Percentiles rank a stretch among this genome's conserved stretches.
Conservation (phyloP, 2,113 vertebrate species). For the Struthio camelus region DNA sequence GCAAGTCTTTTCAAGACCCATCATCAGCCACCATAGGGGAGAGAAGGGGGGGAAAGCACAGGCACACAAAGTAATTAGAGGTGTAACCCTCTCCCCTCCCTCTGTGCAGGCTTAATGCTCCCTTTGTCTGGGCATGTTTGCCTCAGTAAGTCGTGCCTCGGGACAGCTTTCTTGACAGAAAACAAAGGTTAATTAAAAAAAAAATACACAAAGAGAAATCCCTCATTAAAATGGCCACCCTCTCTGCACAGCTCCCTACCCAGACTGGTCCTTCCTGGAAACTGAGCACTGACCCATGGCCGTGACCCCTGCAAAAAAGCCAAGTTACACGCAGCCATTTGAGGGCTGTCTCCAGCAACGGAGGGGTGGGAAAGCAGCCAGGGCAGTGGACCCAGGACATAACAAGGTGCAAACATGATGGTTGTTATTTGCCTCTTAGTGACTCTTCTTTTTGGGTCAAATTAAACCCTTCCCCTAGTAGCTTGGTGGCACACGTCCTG, state of each 20-base stretch:
- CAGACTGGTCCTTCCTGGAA: background rate
- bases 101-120: slow-evolving; percentile 52
- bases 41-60: background rate
- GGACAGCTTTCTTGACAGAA: slow-evolving; percentile 59
- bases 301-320: background rate
- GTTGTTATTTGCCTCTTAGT: background rate
- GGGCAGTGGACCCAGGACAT: background rate
- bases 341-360: background rate
- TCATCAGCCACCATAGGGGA: slow-evolving; percentile 57
- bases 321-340: background rate
- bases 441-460: background rate
- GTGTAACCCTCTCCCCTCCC: slow-evolving; percentile 65
- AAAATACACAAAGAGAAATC: background rate
- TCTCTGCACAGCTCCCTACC: background rate
- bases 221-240: slow-evolving; percentile 49
- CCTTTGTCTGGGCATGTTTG: slow-evolving; percentile 62
- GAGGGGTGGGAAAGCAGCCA: background rate
- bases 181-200: slow-evolving; percentile 57
- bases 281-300: background rate
- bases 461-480: background rate
- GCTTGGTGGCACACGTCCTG: background rate
- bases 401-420: background rate
- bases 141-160: slow-evolving; percentile 24
- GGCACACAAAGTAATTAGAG: slow-evolving; percentile 65
- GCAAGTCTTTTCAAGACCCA: slow-evolving; percentile 70